Evolutionary conservation across 1,140 invertebrate genomes (phyloP).

Genomic region (Pomacea maculata): DNA sequence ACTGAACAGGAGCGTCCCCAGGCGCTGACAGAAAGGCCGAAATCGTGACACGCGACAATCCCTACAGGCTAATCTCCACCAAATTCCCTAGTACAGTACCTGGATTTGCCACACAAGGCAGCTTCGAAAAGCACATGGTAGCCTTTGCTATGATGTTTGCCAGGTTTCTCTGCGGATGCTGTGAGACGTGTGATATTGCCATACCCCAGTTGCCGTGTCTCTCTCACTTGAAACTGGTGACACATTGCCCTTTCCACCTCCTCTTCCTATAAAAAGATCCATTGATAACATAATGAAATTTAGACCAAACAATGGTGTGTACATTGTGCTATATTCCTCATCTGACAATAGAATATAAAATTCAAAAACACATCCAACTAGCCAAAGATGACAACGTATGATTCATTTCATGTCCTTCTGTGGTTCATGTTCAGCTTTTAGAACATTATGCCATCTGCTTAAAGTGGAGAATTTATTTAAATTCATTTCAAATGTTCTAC

Average conservation of each 20-base stretch:
- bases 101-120: conserved; percentile 37
- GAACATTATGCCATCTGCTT: too few relatives aligned
- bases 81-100: conserved; percentile 25
- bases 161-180: conserved; percentile 37
- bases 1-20: too few relatives aligned
- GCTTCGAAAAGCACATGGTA: conserved; percentile 51
- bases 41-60: too few relatives aligned
- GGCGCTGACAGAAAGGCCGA: too few relatives aligned
- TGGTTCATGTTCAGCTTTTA: too few relatives aligned
- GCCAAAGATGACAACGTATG: neutral
- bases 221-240: conserved; percentile 54
- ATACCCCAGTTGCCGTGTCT: conserved; percentile 51
- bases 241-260: conserved; percentile 52
- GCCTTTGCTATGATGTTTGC: conserved; percentile 44
- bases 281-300: conserved; percentile 6
- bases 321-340: neutral
- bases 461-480: too few relatives aligned
- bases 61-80: too few relatives aligned
- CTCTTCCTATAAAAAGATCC: conserved; percentile 33
- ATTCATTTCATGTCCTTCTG: too few relatives aligned
- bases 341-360: neutral
- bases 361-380: neutral
- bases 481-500: too few relatives aligned
- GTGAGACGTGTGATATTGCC: conserved; percentile 47
- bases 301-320: neutral